phyloP scores from a whole-genome alignment of 2,797 vertebrate species.

The Phoxinus dragarum region DNA sequence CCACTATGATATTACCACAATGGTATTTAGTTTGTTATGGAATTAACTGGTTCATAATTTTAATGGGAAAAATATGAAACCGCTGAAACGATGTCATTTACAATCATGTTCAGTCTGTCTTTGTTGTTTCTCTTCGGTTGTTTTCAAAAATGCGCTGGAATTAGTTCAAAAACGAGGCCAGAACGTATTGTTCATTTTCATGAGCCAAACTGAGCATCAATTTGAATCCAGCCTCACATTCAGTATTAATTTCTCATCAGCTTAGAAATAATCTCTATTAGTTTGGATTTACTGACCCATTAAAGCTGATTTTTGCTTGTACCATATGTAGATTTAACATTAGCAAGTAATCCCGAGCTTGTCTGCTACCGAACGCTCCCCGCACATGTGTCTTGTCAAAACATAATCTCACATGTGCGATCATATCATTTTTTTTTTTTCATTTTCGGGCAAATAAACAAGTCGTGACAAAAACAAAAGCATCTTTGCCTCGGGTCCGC shows the following conservation, averaged over 20 bases:
- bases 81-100: slow-evolving; percentile 6
- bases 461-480: slow-evolving; percentile 50
- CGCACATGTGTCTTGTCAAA: slow-evolving; percentile 53
- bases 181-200: slow-evolving; percentile 28
- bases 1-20: slow-evolving; percentile 9
- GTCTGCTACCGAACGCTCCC: slow-evolving; percentile 55
- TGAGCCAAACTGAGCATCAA: slow-evolving; percentile 40
- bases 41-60: slow-evolving; percentile 35
- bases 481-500: slow-evolving; percentile 26
- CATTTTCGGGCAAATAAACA: slow-evolving; percentile 49
- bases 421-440: slow-evolving; percentile 33
- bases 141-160: slow-evolving; percentile 32
- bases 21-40: slow-evolving; percentile 16
- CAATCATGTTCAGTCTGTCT: slow-evolving; percentile 22
- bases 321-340: slow-evolving; percentile 85
- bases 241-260: slow-evolving; percentile 80
- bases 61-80: slow-evolving; percentile 36
- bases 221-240: slow-evolving; percentile 71
- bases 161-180: slow-evolving; percentile 31
- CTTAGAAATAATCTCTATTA: slow-evolving; percentile 78
- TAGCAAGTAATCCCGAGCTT: slow-evolving; percentile 73
- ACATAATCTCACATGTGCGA: slow-evolving; percentile 49
- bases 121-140: slow-evolving; percentile 26
- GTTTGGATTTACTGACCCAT: slow-evolving; percentile 80
- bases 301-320: slow-evolving; percentile 77